A percentile compares a stretch with the other conserved stretches of the same genome.
phyloP scores from a whole-genome alignment of 2,113 vertebrate genomes.

The Gasterosteus aculeatus region DNA sequence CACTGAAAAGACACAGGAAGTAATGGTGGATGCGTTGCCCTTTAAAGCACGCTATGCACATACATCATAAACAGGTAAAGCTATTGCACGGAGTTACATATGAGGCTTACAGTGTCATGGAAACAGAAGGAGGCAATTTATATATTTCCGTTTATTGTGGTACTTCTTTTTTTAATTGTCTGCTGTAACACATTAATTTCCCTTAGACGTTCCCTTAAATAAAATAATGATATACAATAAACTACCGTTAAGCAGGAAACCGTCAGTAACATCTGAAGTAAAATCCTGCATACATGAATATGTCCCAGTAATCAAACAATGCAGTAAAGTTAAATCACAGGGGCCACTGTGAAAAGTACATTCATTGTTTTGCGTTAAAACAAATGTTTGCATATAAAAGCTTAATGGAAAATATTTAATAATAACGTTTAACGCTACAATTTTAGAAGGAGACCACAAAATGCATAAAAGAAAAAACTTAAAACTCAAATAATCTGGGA shows the following conservation, averaged over 20 bases:
- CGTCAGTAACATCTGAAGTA: not conserved
- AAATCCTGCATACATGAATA: not conserved
- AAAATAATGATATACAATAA: not conserved
- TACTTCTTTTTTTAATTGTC: not conserved
- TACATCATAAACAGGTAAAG: not conserved
- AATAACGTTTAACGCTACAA: not conserved
- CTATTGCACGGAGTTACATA: not conserved
- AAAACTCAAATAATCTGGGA: not conserved
- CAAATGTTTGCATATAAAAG: not conserved
- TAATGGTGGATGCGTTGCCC: not conserved
- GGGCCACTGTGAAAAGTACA: not conserved
- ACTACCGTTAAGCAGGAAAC: not conserved
- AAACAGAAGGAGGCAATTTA: not conserved
- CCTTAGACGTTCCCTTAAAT: not conserved
- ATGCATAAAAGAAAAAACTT: not conserved
- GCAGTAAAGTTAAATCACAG: not conserved
- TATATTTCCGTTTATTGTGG: not conserved
- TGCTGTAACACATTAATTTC: too few relatives aligned
- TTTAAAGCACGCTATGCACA: not conserved
- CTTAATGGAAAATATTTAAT: not conserved
- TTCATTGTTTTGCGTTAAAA: not conserved
- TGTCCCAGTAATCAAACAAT: not conserved
- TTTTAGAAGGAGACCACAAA: not conserved
- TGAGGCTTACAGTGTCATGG: not conserved
- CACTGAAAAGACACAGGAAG: conserved; percentile 14